Evolutionary conservation across 2,797 vertebrate genomes (phyloP).

Genomic region (Antrozous pallidus): DNA sequence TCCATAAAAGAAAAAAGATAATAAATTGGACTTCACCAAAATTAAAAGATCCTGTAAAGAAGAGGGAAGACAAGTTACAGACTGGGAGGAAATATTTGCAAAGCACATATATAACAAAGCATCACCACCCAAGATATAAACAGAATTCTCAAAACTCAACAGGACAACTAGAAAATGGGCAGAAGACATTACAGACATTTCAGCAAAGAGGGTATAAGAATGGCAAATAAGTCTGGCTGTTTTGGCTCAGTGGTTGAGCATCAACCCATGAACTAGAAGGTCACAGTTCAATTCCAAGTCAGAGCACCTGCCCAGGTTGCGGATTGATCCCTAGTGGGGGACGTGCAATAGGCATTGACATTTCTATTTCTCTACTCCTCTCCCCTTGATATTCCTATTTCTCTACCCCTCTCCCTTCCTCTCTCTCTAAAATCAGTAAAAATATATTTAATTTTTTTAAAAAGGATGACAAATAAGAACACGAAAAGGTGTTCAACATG

Average conservation of each 20-base stretch:
- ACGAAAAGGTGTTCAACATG: background rate
- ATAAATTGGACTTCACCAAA: background rate
- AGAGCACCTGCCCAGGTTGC: too few species aligned
- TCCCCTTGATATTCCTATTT: too few species aligned
- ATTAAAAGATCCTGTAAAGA: background rate
- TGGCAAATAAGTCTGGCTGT: too few species aligned
- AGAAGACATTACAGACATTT: background rate
- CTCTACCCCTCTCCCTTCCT: too few species aligned
- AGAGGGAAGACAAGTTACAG: background rate
- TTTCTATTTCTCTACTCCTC: too few species aligned
- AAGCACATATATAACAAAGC: background rate
- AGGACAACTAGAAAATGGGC: background rate
- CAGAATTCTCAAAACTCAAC: background rate
- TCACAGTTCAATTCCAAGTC: too few species aligned
- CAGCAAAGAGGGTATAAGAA: background rate
- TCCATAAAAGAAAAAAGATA: background rate
- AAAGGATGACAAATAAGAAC: background rate
- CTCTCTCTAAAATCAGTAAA: too few species aligned
- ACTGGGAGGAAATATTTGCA: background rate
- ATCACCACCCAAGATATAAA: background rate
- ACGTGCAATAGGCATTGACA: too few species aligned
- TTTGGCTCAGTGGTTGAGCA: too few species aligned
- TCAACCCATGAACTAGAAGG: too few species aligned
- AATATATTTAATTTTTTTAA: too few species aligned
- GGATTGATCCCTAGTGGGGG: too few species aligned